Base-by-base conservation (phyloP, 2,113 vertebrate genomes). In the Prietella phreatophila region DNA sequence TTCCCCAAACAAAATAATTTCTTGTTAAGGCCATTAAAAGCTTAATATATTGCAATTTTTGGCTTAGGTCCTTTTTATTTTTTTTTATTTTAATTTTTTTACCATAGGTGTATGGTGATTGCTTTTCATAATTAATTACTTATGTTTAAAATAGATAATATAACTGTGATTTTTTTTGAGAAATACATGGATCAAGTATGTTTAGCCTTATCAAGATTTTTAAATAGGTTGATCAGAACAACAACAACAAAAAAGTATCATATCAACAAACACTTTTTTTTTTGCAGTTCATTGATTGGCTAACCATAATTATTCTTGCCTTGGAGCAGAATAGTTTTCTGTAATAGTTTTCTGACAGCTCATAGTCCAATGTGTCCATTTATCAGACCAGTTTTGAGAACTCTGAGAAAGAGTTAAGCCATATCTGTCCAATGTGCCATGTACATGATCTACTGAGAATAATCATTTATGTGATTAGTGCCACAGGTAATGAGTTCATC, bases 401-500 rank as follows among this genome's bases (percentile, higher is more conserved):
- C 42, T 75, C 56, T 22, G 65, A 78, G 78, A 85, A 63, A 69
- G 71, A 61, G 22, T 83, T 61, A 67, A 65, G 78, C 65, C 56
- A 25, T 33, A 79, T 82, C 75, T 39, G 42, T 86, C 63, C 87
- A 58, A 86, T 30, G 87, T 86, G 42, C 42, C 80, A 80, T 39
- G 4, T 60, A 58, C 73, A 90, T 61, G 63, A 89, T 82, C 85
- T 55, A 30, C 20, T 39, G 85, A 85, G 82, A 63, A 63, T 80
- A 90, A 81, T 86, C 87, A 85, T 86, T 87, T 81, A 15, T 78
- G 42, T 75, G 87, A 89, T 86, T 73, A 78, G 78, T 87, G 83
- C 86, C 67, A 88, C 27, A 83, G 89, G 58, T 90, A 90, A 88
- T 91, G 84, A 86, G 73, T 82, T 89, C 71, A 85, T 85, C 75